Evolutionary conservation across 2,113 vertebrate genomes (phyloP).

Genomic region (Marmota flaviventris): DNA sequence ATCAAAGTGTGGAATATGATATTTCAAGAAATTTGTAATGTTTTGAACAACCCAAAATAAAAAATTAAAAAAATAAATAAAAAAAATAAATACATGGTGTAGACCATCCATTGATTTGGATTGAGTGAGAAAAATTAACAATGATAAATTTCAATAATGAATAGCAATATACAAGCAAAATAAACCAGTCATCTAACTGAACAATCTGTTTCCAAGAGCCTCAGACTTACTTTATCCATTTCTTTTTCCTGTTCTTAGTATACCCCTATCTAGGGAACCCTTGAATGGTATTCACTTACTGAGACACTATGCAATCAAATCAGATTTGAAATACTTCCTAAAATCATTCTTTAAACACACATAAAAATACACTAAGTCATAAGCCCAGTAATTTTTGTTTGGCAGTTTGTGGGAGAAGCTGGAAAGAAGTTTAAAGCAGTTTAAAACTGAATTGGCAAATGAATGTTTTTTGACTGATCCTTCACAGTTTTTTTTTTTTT

Average conservation of each 20-base stretch:
- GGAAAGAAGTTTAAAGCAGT: neutral
- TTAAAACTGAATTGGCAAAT: neutral
- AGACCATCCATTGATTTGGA: neutral
- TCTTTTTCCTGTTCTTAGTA: neutral
- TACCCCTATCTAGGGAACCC: neutral
- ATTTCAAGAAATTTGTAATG: no score
- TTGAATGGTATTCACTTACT: neutral
- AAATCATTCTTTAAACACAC: neutral
- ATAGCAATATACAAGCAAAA: conserved; percentile 1
- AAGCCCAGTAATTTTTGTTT: neutral
- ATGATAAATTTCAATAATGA: neutral
- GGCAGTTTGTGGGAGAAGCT: neutral
- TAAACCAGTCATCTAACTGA: neutral
- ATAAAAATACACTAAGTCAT: neutral
- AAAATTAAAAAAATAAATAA: no score
- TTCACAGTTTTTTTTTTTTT: conserved; percentile 22
- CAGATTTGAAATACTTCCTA: neutral
- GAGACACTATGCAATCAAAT: neutral
- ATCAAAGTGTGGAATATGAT: no score
- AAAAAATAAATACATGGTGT: conserved; percentile 15
- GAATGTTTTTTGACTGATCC: neutral
- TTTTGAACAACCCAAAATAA: no score
- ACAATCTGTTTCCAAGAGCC: neutral
- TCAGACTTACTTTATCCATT: neutral
- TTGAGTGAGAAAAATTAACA: neutral